Evolutionary conservation across 2,797 vertebrate species (phyloP).

Genomic region (Myripristis murdjan): DNA sequence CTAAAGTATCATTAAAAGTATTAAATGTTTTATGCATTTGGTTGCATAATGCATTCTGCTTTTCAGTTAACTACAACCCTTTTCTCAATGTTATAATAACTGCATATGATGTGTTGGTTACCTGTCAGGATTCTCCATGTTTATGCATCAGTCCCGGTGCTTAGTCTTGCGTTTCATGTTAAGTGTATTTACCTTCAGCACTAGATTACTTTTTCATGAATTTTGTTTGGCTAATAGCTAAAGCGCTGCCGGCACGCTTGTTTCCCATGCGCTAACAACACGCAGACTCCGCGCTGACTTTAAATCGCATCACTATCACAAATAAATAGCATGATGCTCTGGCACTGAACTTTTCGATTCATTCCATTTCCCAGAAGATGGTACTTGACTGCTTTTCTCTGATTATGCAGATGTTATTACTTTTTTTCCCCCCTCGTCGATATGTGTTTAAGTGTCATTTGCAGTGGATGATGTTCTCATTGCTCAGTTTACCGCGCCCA

Average conservation of each 20-base stretch:
- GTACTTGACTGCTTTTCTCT: slow-evolving; percentile 63
- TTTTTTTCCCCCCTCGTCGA: slow-evolving; percentile 65
- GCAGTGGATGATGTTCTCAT: slow-evolving; percentile 81
- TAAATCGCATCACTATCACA: slow-evolving; percentile 64
- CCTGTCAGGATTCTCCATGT: slow-evolving; percentile 16
- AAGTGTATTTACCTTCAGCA: slow-evolving; percentile 21
- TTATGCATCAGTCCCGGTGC: slow-evolving; percentile 16
- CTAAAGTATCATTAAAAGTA: too few species aligned
- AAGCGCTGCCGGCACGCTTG: slow-evolving; percentile 24
- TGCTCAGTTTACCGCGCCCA: slow-evolving; percentile 79
- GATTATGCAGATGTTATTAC: slow-evolving; percentile 82
- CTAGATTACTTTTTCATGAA: slow-evolving; percentile 26
- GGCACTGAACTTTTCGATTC: slow-evolving; percentile 73
- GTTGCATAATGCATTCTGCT: not conserved
- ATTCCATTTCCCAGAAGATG: slow-evolving; percentile 69
- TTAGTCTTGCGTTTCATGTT: slow-evolving; percentile 24
- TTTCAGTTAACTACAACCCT: not conserved
- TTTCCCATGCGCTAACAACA: slow-evolving; percentile 63
- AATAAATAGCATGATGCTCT: slow-evolving; percentile 67
- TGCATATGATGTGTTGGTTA: slow-evolving; percentile 11
- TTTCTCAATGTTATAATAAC: slow-evolving; percentile 13
- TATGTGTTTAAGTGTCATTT: slow-evolving; percentile 81
- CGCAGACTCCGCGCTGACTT: slow-evolving; percentile 57
- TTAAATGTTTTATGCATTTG: not conserved
- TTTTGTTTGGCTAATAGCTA: slow-evolving; percentile 62